Evolutionary conservation across 1,140 invertebrate species (phyloP).

Genomic region (Trachelipus rathkii): DNA sequence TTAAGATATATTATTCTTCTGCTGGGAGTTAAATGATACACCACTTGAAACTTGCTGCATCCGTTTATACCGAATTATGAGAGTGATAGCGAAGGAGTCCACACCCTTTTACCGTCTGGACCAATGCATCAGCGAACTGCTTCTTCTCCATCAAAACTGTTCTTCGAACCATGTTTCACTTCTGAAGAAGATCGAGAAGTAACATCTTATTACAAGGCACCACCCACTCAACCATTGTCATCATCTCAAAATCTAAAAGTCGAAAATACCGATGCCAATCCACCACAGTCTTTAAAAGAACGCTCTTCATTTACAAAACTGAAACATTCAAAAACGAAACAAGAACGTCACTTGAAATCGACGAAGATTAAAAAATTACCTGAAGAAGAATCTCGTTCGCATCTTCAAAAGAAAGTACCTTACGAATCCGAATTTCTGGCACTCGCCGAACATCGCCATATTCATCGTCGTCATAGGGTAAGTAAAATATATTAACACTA

Average conservation of each 20-base stretch:
- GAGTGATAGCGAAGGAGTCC: conserved; percentile 46
- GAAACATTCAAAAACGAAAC: background rate
- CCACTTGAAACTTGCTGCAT: conserved; percentile 45
- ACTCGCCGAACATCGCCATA: background rate
- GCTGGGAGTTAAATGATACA: conserved; percentile 40
- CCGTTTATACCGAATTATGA: conserved; percentile 47
- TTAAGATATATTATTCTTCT: conserved; percentile 35
- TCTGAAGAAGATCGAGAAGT: background rate
- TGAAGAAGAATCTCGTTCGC: background rate
- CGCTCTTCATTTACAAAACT: background rate
- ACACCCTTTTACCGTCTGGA: conserved; percentile 30
- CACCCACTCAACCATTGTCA: background rate
- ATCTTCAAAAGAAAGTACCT: background rate
- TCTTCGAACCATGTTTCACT: conserved; percentile 32
- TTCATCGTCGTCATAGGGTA: conserved; percentile 1
- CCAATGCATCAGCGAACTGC: conserved; percentile 65
- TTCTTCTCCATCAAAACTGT: conserved; percentile 70
- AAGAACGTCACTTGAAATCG: background rate
- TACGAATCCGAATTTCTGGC: background rate
- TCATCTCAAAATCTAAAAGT: background rate
- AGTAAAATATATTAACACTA: background rate
- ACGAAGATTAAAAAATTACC: background rate
- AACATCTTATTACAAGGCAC: background rate
- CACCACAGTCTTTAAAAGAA: background rate
- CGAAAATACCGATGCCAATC: background rate